Evolutionary conservation across 2,797 vertebrate genomes (phyloP), one percentile per base, ranked within the genome.

Genomic region (Sebastes elongatus): DNA sequence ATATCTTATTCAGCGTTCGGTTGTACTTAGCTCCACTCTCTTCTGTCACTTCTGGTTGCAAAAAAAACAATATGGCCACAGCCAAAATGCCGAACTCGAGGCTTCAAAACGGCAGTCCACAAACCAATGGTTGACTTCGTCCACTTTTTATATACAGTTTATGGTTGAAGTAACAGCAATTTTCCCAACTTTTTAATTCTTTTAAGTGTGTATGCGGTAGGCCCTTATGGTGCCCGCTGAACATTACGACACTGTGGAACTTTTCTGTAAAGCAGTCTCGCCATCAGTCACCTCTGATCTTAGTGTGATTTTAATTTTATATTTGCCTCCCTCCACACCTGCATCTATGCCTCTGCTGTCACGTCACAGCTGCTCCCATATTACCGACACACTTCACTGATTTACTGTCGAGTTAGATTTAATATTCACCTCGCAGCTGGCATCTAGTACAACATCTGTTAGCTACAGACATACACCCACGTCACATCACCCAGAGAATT

Each of bases 391-490:
- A 80, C 75, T 71, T 76, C 70, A 74, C 76, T 78, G 75, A 86
- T 61, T 83, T 63, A 65, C 81, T 10, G 71, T 84, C 8, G 5
- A 75, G 72, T 76, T 73, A 16, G 35, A 78, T 87, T 86, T 72
- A 75, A 80, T 76, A 79, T 83, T 89, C 61, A 32, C 55, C 52
- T 72, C 30, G 7, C 85, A 89, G 88, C 87, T 92, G 88, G 78
- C 74, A 60, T 68, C 61, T 59, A 33, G 66, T 83, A 30, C 78
- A 76, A 64, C 84, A 86, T 86, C 88, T 92, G 88, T 72, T 88
- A 64, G 32, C 42, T 35, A 52, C 75, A 71, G 71, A 71, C 59
- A 6, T 30, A 42, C 14, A 2, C 55, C 23, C 42, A 53, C n/a
- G 1, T 76, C 66, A 28, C 59, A 6, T 57, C 60, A 60, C 30